Evolutionary conservation across 2,888 invertebrate species (phyloP), one percentile per base, ranked within the genome.

Genomic region (Sicus ferrugineus): DNA sequence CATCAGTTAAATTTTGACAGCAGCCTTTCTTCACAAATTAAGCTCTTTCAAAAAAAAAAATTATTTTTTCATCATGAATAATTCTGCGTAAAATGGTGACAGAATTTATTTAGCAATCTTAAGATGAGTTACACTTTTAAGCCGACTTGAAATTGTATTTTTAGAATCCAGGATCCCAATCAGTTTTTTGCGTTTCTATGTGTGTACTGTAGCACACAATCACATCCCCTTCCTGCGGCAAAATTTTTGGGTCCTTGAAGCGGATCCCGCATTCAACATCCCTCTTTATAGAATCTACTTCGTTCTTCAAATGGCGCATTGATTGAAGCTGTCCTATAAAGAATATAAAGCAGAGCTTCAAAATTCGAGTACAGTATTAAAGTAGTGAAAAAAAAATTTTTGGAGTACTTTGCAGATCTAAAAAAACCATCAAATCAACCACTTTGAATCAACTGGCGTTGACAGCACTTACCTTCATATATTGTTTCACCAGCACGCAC

Each of bases 261-360:
- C 91, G 90, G 31, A 98, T 81, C 0, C 98, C 98, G 84, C 98
- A 98, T 82, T 98, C 97, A 70, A 91, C 89, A 81, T 94, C 94
- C 59, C 89, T 90, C 81, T 93, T 94, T 48, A 98, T 90, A 0
- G 89, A 88, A 5, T 91, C 90, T 3, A 96, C 95, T 85, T 97
- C 97, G 64, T 91, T 89, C 82, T 97, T 98, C 59, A 95, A 85
- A 85, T 97, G 96, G 75, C 92, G 90, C 91, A 98, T 91, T 0
- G 96, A 95, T 30, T 88, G 86, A 67, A 96, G 80, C 74, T 87
- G 86, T 62, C 95, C 95, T 92, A 77, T 3, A 21, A 52, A 61
- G 16, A 16, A 42, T 16, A 50, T 30, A 9, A 31, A 16, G 5
- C 14, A n/a, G 38, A n/a, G n/a, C n/a, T n/a, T n/a, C n/a, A n/a